Conservation (phyloP, 2,113 vertebrate genomes). For the Heterochromis multidens region DNA sequence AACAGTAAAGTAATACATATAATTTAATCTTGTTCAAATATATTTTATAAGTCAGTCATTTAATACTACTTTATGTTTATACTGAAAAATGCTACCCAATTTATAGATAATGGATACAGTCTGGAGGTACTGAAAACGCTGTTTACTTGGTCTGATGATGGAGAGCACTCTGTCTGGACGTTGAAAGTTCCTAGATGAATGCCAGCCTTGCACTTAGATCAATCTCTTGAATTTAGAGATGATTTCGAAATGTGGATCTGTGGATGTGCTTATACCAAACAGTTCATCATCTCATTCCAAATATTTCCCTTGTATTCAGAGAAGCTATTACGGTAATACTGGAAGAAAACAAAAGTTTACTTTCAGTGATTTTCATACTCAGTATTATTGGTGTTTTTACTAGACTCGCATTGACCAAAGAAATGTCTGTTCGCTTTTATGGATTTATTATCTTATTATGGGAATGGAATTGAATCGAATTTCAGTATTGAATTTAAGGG, state of each 20-base stretch:
- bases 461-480: neutral
- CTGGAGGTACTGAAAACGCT: neutral
- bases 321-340: conserved; percentile 1
- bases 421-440: conserved; percentile 13
- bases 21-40: neutral
- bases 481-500: conserved; percentile 14
- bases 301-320: neutral
- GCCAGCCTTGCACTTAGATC: neutral
- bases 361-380: conserved; percentile 10
- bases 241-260: neutral
- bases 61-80: neutral
- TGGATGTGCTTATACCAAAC: neutral
- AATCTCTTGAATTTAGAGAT: neutral
- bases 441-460: conserved; percentile 17
- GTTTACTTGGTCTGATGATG: conserved; percentile 33
- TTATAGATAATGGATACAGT: neutral
- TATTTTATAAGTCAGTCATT: conserved; percentile 14
- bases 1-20: neutral
- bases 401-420: conserved; percentile 11
- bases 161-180: neutral
- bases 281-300: conserved; percentile 1
- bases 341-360: conserved; percentile 24
- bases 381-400: conserved; percentile 37
- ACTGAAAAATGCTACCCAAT: neutral
- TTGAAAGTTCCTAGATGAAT: neutral